These are phyloP conservation scores for Prochilodus magdalenae DNA, from an alignment of 2,113 vertebrate species.

Conservation along the genomic window DNA sequence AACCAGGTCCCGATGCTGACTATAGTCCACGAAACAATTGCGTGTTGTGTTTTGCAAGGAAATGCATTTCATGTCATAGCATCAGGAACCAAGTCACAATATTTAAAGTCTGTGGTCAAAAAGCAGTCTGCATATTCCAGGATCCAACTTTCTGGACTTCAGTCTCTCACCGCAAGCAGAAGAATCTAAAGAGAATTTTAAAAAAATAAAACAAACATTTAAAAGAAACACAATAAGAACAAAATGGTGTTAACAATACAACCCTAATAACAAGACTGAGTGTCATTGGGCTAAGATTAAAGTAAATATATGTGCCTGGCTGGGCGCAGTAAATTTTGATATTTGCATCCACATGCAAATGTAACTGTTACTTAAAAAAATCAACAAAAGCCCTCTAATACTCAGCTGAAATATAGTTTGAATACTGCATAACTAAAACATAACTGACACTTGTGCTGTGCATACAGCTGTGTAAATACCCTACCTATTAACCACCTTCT, in stretches of 20 bases:
- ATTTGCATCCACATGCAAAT: slow-evolving; percentile 36
- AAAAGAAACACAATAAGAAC: not conserved
- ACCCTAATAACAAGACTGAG: not conserved
- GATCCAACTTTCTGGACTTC: not conserved
- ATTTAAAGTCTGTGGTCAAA: slow-evolving; percentile 54
- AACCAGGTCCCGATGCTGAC: not conserved
- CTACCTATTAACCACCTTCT: slow-evolving; percentile 25
- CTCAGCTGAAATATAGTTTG: too few species aligned
- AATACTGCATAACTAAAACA: too few species aligned
- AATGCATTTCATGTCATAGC: not conserved
- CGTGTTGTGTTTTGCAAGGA: not conserved
- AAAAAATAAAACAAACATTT: not conserved
- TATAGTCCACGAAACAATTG: not conserved
- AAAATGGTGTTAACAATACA: not conserved
- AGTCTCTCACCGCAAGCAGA: not conserved
- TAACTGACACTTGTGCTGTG: not conserved
- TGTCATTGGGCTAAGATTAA: not conserved
- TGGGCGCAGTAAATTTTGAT: not conserved
- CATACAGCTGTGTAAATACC: not conserved
- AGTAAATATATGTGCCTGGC: too few species aligned
- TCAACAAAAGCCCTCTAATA: not conserved
- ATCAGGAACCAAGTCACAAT: slow-evolving; percentile 29
- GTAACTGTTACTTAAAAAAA: not conserved
- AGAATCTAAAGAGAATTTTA: not conserved
- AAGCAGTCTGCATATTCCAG: not conserved